Base-by-base conservation (phyloP, 1,140 invertebrate genomes). In the Archivesica marissinica region DNA sequence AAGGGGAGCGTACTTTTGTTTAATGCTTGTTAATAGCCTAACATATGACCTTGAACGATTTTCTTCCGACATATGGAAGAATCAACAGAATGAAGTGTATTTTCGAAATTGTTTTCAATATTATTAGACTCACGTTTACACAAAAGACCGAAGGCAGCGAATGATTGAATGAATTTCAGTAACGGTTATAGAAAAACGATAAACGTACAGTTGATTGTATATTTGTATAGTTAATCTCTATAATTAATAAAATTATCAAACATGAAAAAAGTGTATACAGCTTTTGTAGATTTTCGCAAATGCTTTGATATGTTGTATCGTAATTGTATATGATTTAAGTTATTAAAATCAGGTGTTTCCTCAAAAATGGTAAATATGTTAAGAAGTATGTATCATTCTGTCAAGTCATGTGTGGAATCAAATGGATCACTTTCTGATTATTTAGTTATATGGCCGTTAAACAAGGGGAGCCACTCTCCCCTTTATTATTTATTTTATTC, bases 131-230 rank as follows among this genome's bases (percentile, higher is more conserved):
- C 38, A 11, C 0, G 75, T 20, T 25, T 86, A 33, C 17, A 25
- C 11, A 56, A 9, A 0, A 50, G 79, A 13, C 47, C 2, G 44
- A 52, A 41, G 20, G 35, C 33, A 56, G 56, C n/a, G 33, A 72
- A 4, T 7, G 7, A 54, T 35, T 82, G 1, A 33, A 15, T 2
- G 47, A 50, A 2, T 35, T 38, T 35, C 79, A 82, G 25, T 82
- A 41, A 25, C 44, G 61, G 6, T 82, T 82, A 56, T 15, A 44
- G 33, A 38, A 41, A 25, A 52, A 72, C 17, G n/a, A n/a, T n/a
- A 66, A 59, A 39, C 56, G 79, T 52, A 80, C 78, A 7, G n/a
- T 52, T 28, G 78, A 68, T 54, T 68, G 64, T 50, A 68, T 80
- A 47, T 80, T 82, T 54, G 52, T 44, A n/a, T n/a, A n/a, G 6